Evolutionary conservation across 2,113 vertebrate species (phyloP).

Genomic region (zebrafish (Danio rerio)): DNA sequence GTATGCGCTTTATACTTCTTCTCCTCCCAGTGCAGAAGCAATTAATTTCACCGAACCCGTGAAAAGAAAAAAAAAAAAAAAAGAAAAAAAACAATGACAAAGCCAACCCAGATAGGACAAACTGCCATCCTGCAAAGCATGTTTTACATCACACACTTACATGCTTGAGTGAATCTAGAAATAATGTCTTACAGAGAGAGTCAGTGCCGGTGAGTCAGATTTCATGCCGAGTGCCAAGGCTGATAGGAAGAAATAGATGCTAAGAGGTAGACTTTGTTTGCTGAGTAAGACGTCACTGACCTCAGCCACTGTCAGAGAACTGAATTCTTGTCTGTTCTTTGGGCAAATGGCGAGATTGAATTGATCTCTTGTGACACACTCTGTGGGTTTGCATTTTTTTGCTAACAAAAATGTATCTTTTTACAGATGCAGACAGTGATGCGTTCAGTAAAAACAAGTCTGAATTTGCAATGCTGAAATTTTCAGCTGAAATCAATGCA

Average conservation of each 20-base stretch:
- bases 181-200: constrained; percentile 30
- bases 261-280: constrained; percentile 45
- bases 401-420: background rate
- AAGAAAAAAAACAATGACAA: constrained; percentile 7
- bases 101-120: constrained; percentile 5
- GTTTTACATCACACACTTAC: constrained; percentile 42
- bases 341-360: background rate
- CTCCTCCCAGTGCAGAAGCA: background rate
- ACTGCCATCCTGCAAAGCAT: background rate
- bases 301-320: background rate
- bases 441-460: background rate
- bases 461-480: background rate
- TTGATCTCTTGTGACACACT: background rate
- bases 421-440: background rate
- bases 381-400: background rate
- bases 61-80: constrained; percentile 1
- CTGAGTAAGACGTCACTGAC: constrained; percentile 19
- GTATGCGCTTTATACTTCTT: background rate
- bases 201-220: constrained; percentile 14
- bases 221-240: background rate
- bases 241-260: constrained; percentile 33
- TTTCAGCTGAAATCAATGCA: background rate
- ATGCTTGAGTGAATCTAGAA: constrained; percentile 34
- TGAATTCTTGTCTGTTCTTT: constrained; percentile 10
- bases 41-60: constrained; percentile 19